A percentile compares a stretch with the other conserved stretches of the same genome.
These are phyloP conservation scores for Balanococcus diminutus DNA, from an alignment of 2,888 invertebrate species.

Conservation along the genomic window DNA sequence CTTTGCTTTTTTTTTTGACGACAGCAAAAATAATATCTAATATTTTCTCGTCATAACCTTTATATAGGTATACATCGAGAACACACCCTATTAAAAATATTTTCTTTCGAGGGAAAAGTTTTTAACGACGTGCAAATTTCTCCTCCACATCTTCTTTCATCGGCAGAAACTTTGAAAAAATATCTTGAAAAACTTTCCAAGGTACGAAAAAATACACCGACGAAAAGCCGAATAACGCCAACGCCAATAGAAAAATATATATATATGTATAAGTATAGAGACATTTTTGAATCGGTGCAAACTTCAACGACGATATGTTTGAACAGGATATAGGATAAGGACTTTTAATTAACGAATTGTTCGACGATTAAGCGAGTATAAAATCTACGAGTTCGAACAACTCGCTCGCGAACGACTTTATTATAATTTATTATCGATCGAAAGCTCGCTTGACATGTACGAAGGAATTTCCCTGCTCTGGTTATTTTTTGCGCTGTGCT, in stretches of 20 bases:
- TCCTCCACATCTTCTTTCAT: background rate
- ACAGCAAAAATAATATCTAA: background rate
- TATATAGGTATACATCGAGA: background rate
- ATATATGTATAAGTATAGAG: background rate
- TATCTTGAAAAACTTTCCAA: background rate
- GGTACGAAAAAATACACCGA: background rate
- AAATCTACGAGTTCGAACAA: constrained; percentile 13
- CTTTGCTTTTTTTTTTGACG: no score
- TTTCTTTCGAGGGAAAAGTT: background rate
- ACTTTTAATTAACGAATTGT: background rate
- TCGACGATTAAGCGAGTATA: background rate
- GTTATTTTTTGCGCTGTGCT: background rate
- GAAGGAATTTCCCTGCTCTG: constrained; percentile 27
- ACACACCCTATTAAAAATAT: background rate
- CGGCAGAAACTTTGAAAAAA: background rate
- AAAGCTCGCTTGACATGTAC: constrained; percentile 35
- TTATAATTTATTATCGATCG: constrained; percentile 50
- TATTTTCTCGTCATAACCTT: background rate
- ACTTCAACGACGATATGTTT: no score
- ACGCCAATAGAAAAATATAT: background rate
- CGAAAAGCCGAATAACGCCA: background rate
- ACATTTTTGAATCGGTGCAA: no score
- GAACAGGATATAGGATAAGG: background rate
- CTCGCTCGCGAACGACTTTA: constrained; percentile 39
- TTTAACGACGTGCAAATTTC: background rate